A percentile compares a stretch with the other conserved stretches of the same genome.
phyloP scores from a whole-genome alignment of 2,888 invertebrate species.

The Eueremaeus valkanovi region DNA sequence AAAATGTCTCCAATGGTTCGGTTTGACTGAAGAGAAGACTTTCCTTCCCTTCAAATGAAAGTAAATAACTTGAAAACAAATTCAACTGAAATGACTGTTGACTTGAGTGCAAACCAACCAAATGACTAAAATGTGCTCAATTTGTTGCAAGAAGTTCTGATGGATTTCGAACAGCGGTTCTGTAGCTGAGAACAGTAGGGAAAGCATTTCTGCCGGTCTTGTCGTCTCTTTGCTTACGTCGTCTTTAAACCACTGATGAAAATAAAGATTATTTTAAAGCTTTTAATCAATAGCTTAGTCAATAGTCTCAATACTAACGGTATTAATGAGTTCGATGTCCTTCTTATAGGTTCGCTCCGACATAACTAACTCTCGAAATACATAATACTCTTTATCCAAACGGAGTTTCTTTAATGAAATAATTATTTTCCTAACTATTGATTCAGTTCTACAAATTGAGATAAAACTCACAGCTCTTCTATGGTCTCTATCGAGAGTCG shows the following conservation, averaged over 20 bases:
- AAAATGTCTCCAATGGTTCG: conserved; percentile 37
- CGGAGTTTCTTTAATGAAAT: conserved; percentile 44
- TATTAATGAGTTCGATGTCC: conserved; percentile 84
- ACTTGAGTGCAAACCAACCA: conserved; percentile 56
- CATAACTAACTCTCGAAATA: conserved; percentile 71
- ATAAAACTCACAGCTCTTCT: conserved; percentile 36
- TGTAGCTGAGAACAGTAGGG: conserved; percentile 60
- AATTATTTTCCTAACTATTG: neutral
- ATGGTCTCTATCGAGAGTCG: conserved; percentile 30
- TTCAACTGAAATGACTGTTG: no score
- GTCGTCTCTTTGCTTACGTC: conserved; percentile 63
- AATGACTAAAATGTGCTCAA: conserved; percentile 68
- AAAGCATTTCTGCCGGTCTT: conserved; percentile 60
- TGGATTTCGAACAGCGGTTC: conserved; percentile 77
- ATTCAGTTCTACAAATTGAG: neutral
- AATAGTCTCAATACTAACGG: conserved; percentile 60
- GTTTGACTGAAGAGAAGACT: conserved; percentile 21
- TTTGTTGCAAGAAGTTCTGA: conserved; percentile 69
- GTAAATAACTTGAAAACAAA: neutral
- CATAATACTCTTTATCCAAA: conserved; percentile 45
- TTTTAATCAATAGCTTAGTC: neutral
- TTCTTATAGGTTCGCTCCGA: conserved; percentile 92
- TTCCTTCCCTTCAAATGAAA: conserved; percentile 37
- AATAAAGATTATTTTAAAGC: neutral
- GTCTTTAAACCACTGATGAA: conserved; percentile 67